Evolutionary conservation across 1,140 invertebrate species (phyloP), one percentile per base, ranked within the genome.

Genomic region (Ostrea denselamellosa): DNA sequence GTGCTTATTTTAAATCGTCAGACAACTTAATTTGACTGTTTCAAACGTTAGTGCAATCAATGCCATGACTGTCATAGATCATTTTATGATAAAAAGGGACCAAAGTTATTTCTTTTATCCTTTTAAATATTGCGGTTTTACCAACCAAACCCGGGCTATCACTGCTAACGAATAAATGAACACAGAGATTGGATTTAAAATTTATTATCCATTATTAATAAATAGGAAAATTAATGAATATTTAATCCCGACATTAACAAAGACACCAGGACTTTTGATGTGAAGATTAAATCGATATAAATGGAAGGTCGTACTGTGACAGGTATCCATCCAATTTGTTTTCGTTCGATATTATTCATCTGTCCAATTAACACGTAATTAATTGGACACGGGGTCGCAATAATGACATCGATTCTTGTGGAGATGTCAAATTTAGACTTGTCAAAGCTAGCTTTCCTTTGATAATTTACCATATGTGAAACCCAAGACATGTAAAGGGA

Each of bases 51-150:
- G 68, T 77, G 68, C 68, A 34, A 77, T 77, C 28, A 44, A 34
- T 77, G 25, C 12, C 68, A 34, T 34, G 65, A 44, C 8, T 77
- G 25, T 28, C 25, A 34, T 34, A 25, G 25, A 34, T 77, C 68
- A 77, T 25, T 77, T 34, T 12, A 34, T 7, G 28, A 77, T 77
- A 77, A 77, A 77, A 77, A 8, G 68, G 68, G 68, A 77, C 68
- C 68, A 77, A 77, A 34, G 68, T 77, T 22, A 14, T 25, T 77
- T 28, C 68, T 77, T 34, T 34, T 77, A 34, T 77, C 68, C 68
- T 77, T 77, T 77, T 77, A 34, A 77, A 77, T 14, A 4, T 28
- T 25, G 22, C 28, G 9, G 65, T 10, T 22, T 0, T 71, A 28
- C 8, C 25, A 62, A 19, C 17, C 17, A 62, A 19, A 62, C 17